phyloP scores from a whole-genome alignment of 30 jellyfish, hydroid and myxozoan genomes.

The Catostylus mosaicus region DNA sequence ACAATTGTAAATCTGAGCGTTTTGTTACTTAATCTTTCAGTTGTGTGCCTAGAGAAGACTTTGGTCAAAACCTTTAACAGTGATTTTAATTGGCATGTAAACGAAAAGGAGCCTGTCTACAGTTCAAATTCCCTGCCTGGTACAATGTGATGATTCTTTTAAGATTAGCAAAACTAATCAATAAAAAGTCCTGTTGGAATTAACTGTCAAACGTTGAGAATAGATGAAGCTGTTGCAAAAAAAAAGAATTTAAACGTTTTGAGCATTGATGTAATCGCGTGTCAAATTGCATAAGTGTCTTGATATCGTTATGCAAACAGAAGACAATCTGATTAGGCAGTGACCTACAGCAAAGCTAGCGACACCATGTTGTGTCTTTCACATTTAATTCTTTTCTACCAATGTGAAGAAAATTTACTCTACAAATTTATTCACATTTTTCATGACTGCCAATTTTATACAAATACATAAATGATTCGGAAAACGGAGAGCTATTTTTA shows the following conservation, averaged over 20 bases:
- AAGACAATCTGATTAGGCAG: constrained; percentile 1
- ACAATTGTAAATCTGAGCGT: neutral
- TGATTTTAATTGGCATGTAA: neutral
- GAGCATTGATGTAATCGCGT: constrained; percentile 45
- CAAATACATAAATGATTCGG: neutral
- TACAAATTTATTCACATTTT: neutral
- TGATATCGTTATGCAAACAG: constrained; percentile 33
- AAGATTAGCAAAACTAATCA: neutral
- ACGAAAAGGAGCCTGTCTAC: neutral
- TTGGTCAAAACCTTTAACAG: neutral
- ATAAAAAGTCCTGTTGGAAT: neutral
- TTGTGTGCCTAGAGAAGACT: neutral
- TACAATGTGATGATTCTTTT: neutral
- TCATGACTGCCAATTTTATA: neutral
- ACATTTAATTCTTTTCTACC: neutral
- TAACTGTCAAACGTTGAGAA: neutral
- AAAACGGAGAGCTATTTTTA: no score
- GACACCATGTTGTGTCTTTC: neutral
- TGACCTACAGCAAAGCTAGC: constrained; percentile 43
- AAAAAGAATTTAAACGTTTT: neutral
- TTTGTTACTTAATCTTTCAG: neutral
- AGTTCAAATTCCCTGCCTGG: neutral
- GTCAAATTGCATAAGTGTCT: constrained; percentile 83
- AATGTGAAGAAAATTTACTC: neutral
- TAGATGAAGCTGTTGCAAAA: neutral